phyloP scores from a whole-genome alignment of 2,888 invertebrate species.

The Epinotia demarniana region DNA sequence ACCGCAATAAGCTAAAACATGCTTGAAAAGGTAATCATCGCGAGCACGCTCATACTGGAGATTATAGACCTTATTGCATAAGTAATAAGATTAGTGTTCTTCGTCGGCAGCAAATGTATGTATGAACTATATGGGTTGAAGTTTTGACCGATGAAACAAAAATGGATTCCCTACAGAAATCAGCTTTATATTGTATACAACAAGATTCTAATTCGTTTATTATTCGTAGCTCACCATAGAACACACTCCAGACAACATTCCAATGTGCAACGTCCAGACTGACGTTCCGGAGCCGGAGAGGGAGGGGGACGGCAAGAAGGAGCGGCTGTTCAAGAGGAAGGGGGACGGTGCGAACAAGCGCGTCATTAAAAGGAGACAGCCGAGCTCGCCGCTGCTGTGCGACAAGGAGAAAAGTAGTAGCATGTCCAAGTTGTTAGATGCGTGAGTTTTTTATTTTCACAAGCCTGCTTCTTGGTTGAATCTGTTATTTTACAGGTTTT shows the following conservation, averaged over 20 bases:
- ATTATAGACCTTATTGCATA: no score
- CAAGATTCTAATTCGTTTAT: background rate
- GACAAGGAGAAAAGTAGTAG: conserved; percentile 94
- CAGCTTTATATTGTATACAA: background rate
- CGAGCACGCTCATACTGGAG: background rate
- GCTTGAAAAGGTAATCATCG: no score
- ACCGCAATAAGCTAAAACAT: no score
- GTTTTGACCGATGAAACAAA: no score
- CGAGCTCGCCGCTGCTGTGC: conserved; percentile 76
- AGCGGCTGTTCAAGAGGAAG: conserved; percentile 78
- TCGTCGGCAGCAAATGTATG: no score
- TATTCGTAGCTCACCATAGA: conserved; percentile 91
- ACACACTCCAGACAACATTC: conserved; percentile 89
- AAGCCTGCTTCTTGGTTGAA: no score
- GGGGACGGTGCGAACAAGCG: conserved; percentile 72
- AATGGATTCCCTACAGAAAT: no score
- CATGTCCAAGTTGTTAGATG: conserved; percentile 92
- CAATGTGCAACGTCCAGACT: conserved; percentile 51
- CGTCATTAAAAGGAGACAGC: conserved; percentile 70
- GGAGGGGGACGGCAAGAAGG: conserved; percentile 65
- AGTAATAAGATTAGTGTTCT: no score
- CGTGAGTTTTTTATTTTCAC: conserved; percentile 66
- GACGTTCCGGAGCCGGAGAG: conserved; percentile 62
- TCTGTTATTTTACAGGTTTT: no score
- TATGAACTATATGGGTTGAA: no score